These are phyloP conservation scores for Ichneumoninae sp. DNA, from an alignment of 2,888 invertebrate species.

Conservation along the genomic window DNA sequence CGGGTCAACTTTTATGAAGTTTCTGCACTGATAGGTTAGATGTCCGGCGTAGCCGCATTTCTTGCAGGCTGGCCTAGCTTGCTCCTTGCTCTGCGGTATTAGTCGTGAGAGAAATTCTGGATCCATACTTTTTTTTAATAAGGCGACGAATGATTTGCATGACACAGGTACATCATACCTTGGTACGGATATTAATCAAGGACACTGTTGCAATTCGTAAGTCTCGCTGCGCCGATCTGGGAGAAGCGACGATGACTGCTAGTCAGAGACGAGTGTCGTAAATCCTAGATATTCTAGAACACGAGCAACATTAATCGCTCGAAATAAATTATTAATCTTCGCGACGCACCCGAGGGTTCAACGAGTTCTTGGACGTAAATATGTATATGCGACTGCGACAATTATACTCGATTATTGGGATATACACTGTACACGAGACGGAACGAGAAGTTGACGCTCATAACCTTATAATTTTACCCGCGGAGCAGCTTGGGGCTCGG, in stretches of 20 bases:
- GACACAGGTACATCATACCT: background rate
- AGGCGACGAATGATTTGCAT: conserved; percentile 2
- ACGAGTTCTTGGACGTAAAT: background rate
- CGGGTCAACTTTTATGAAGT: conserved; percentile 97
- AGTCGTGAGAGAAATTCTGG: conserved; percentile 85
- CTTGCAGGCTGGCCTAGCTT: conserved; percentile 94
- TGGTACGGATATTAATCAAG: background rate
- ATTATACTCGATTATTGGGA: background rate
- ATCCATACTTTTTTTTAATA: conserved; percentile 79
- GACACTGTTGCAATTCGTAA: background rate
- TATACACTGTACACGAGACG: background rate
- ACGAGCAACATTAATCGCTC: conserved; percentile 1
- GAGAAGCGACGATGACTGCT: background rate
- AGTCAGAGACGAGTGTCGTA: background rate
- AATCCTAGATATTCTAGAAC: background rate
- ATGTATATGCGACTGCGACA: background rate
- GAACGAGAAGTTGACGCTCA: background rate
- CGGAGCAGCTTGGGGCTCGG: background rate
- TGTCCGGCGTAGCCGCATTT: conserved; percentile 99
- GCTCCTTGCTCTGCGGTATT: conserved; percentile 89
- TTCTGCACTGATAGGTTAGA: conserved; percentile 97
- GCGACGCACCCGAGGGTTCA: background rate
- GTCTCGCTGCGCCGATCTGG: background rate
- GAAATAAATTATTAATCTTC: background rate
- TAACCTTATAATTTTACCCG: background rate